Evolutionary conservation across 2,888 invertebrate species (phyloP).

Genomic region (Axea sp.): DNA sequence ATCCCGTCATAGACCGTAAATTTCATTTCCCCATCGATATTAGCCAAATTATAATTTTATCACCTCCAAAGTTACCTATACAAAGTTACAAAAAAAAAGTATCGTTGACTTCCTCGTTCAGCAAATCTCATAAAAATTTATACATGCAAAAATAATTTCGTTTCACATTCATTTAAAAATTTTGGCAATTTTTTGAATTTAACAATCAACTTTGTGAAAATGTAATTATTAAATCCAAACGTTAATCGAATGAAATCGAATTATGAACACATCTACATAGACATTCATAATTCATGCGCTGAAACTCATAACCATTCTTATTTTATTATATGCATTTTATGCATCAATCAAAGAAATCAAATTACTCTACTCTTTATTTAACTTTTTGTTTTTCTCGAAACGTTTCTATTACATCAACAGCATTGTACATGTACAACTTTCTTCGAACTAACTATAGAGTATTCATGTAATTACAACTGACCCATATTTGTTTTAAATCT

Average conservation of each 20-base stretch:
- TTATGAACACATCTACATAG: conserved; percentile 34
- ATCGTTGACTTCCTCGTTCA: background rate
- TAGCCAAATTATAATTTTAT: conserved; percentile 25
- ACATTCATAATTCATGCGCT: conserved; percentile 37
- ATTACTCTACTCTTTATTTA: conserved; percentile 18
- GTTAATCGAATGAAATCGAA: conserved; percentile 25
- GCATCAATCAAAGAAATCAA: conserved; percentile 21
- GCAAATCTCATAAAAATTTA: conserved; percentile 25
- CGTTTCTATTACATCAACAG: conserved; percentile 49
- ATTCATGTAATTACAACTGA: conserved; percentile 53
- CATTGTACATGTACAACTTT: conserved; percentile 49
- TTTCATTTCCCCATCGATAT: conserved; percentile 4
- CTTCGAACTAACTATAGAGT: conserved; percentile 51
- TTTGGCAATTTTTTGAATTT: conserved; percentile 8
- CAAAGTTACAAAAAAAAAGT: conserved; percentile 39
- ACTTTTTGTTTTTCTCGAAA: conserved; percentile 14
- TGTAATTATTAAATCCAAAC: conserved; percentile 23
- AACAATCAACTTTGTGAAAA: conserved; percentile 4
- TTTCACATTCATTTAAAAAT: conserved; percentile 8
- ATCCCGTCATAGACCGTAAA: background rate
- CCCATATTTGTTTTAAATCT: conserved; percentile 15
- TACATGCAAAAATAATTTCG: conserved; percentile 26
- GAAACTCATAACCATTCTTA: conserved; percentile 10
- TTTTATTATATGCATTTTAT: conserved; percentile 31
- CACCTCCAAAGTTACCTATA: conserved; percentile 29